These are phyloP conservation scores for Aselliscus stoliczkanus DNA, from an alignment of 2,797 vertebrate genomes.

Conservation along the genomic window DNA sequence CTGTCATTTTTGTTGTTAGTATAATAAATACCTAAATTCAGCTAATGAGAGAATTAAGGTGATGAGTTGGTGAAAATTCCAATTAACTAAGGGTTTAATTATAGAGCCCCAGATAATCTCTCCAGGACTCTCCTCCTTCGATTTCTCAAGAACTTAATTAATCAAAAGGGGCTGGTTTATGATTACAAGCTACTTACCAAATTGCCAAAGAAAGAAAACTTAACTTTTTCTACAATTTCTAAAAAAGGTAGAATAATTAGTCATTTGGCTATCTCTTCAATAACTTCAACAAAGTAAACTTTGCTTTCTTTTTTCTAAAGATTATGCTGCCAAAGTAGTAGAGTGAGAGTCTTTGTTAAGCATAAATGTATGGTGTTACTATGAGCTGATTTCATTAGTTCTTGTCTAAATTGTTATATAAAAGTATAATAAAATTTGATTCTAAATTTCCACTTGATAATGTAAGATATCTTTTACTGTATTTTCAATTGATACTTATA, in stretches of 20 bases:
- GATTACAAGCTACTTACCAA: neutral
- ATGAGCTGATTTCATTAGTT: neutral
- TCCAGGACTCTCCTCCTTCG: neutral
- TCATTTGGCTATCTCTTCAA: neutral
- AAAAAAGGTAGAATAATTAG: neutral
- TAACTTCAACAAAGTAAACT: slow-evolving; percentile 6
- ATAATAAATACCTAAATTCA: neutral
- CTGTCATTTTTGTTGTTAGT: neutral
- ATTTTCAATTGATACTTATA: slow-evolving; percentile 4
- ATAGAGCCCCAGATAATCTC: neutral
- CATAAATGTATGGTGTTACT: neutral
- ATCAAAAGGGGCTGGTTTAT: neutral
- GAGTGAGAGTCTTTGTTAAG: neutral
- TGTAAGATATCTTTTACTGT: neutral
- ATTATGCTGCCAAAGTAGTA: neutral
- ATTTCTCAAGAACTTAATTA: neutral
- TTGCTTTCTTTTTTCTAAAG: neutral
- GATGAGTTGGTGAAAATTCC: neutral
- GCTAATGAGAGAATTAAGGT: neutral
- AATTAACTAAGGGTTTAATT: neutral
- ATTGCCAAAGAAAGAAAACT: neutral
- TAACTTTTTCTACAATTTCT: neutral
- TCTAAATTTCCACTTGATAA: slow-evolving; percentile 3
- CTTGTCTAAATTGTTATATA: neutral
- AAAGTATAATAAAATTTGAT: neutral